Base-by-base conservation (phyloP, 2,113 vertebrate genomes). In the Solea senegalensis region DNA sequence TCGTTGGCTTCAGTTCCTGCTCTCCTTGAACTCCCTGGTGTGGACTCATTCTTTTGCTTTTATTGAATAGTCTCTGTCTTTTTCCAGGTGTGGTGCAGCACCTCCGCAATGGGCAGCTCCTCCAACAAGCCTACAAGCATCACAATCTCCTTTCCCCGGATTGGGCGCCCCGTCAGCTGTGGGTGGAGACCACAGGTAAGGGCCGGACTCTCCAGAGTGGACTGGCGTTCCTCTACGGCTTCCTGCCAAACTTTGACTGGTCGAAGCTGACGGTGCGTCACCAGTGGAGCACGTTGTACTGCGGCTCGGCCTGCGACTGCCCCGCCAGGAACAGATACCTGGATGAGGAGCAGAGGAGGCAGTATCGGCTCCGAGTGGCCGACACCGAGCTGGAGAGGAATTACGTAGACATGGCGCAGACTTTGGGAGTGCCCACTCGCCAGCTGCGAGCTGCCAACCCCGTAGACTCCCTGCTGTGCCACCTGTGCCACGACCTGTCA, bases 271-370 rank as follows among this genome's bases (percentile, higher is more conserved):
- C 90, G 0, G 88, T 97, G 45, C 91, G 82, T 56, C 95, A 98
- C 86, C 98, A 99, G 89, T 96, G 96, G 90, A 98, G 95, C 80
- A 96, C 96, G 4, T 90, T 98, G 28, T 99, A 98, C 89, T 99
- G 98, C 57, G 95, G 96, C 0, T 91, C 94, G 2, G 93, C 87
- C 72, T 99, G 98, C 0, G 96, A 97, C 66, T 99, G 98, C 75
- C 97, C 97, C 0, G 88, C 94, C 80, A 92, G 97, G 51, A 97
- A 95, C 91, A 90, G 94, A 60, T 96, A 95, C 75, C 90, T 99
- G 5, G 97, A 97, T 48, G 95, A 96, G 71, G 98, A 99, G 60
- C 97, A 99, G 89, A 92, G 92, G 51, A 93, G 97, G 7, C 97
- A 99, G 82, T 98, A 97, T 86, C 95, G 92, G 8, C 85, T 96